Evolutionary conservation across 2,113 vertebrate species (phyloP).

Genomic region (Malurus melanocephalus): DNA sequence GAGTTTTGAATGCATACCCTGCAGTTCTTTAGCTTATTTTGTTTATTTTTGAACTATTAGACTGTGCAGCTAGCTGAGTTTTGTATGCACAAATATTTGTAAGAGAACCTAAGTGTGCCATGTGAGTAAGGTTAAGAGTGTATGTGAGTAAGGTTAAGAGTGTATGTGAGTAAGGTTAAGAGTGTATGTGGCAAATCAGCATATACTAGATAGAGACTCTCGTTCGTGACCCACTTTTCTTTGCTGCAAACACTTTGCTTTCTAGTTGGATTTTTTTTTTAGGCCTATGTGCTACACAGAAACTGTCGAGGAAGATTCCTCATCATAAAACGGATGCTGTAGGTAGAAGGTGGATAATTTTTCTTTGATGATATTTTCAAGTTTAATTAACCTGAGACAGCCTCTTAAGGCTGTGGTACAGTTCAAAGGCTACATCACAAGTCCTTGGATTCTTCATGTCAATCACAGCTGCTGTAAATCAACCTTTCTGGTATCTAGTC

Average conservation of each 20-base stretch:
- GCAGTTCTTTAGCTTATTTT: background rate
- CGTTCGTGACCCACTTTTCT: background rate
- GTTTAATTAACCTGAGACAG: background rate
- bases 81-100: background rate
- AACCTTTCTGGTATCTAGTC: background rate
- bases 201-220: background rate
- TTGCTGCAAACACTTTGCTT: background rate
- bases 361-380: background rate
- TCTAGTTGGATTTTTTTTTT: background rate
- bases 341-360: background rate
- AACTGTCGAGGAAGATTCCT: background rate
- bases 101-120: background rate
- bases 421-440: background rate
- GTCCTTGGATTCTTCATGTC: background rate
- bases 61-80: background rate
- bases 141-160: background rate
- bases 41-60: background rate
- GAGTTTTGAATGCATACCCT: background rate
- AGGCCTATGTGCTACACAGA: background rate
- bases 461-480: background rate
- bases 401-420: background rate
- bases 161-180: background rate
- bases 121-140: background rate
- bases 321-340: background rate
- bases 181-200: background rate